Percentiles rank a stretch among this genome's conserved stretches.
Evolutionary conservation across 2,888 invertebrate genomes (phyloP).

Genomic region (Tipula unca): DNA sequence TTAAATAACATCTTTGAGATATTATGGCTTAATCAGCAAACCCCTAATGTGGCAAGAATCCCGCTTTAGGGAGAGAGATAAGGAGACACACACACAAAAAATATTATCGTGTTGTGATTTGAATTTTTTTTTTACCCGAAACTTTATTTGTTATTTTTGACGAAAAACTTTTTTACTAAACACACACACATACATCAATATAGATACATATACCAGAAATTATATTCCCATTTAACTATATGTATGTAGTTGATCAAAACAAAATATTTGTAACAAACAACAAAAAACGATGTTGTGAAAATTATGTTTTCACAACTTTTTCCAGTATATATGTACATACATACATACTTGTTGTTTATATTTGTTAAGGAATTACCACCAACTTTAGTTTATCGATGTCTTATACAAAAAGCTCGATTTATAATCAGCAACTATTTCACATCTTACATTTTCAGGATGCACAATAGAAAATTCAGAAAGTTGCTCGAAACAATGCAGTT

Average conservation of each 20-base stretch:
- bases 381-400: neutral
- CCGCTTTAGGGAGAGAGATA: too few species aligned
- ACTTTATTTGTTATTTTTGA: neutral
- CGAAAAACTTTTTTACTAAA: neutral
- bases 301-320: neutral
- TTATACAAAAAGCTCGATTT: neutral
- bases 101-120: too few species aligned
- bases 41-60: too few species aligned
- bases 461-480: constrained; percentile 15
- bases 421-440: neutral
- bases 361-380: neutral
- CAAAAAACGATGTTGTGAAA: neutral
- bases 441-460: constrained; percentile 21
- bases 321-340: neutral
- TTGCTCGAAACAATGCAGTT: constrained; percentile 22
- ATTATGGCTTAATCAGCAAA: too few species aligned
- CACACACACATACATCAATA: neutral
- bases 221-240: neutral
- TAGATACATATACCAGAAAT: neutral
- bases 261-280: neutral
- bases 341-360: neutral
- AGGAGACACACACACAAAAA: too few species aligned
- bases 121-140: too few species aligned
- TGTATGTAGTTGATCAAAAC: neutral
- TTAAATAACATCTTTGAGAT: too few species aligned